Percentiles rank a stretch among this genome's conserved stretches.
These are phyloP conservation scores for Anarrhichthys ocellatus DNA, from an alignment of 2,113 vertebrate species.

Conservation along the genomic window DNA sequence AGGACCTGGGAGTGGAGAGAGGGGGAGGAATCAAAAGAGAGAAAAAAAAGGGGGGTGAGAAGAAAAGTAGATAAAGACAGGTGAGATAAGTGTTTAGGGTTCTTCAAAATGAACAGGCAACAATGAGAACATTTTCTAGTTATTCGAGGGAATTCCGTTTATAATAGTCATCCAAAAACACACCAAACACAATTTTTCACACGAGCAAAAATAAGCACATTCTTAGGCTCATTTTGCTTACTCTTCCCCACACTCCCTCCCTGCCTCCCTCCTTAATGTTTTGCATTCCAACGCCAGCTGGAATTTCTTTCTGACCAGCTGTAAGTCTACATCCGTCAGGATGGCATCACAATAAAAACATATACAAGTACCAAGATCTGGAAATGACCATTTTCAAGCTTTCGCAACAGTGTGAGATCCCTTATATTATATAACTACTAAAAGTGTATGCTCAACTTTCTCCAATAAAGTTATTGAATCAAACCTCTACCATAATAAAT, in stretches of 20 bases:
- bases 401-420: neutral
- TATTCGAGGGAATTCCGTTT: neutral
- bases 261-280: neutral
- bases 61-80: neutral
- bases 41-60: neutral
- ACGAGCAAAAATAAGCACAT: neutral
- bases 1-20: constrained; percentile 38
- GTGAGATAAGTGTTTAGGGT: neutral
- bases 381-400: neutral
- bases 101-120: neutral
- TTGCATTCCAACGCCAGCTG: neutral
- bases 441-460: neutral
- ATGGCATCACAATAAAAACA: neutral
- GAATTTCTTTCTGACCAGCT: neutral
- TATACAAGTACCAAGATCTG: neutral
- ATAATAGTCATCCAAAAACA: neutral
- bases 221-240: neutral
- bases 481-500: neutral
- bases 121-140: neutral
- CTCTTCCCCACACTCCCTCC: neutral
- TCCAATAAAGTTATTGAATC: neutral
- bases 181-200: neutral
- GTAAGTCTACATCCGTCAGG: neutral
- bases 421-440: neutral
- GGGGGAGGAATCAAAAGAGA: constrained; percentile 1